Base-by-base conservation (phyloP, 2,113 vertebrate species). In the Apus apus region DNA sequence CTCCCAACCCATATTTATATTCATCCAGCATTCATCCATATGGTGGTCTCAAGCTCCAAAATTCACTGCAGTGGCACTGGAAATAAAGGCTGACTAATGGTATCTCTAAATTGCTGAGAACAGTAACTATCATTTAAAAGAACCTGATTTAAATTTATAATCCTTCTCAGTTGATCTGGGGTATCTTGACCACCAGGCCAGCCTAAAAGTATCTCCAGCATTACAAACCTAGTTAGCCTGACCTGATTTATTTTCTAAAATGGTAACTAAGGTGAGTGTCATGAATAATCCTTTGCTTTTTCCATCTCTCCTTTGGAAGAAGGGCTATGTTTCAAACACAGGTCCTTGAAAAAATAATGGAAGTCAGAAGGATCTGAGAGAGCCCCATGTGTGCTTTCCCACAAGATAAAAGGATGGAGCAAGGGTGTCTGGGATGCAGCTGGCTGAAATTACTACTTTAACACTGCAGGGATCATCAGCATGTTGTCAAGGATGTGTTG, bases 391-490 rank as follows among this genome's bases (percentile, higher is more conserved):
- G 80, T 77, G 43, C 64, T 90, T 92, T 95, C 79, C 20, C 83
- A 93, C 83, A 84, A 61, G 45, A 93, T 89, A 57, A 90, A 93
- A 92, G 89, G 65, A 74, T 48, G 45, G 57, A 89, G 36, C 25
- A 67, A 74, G 61, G 56, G 57, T 86, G 57, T 71, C 60, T 86
- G 76, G 60, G 92, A 48, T 90, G 83, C 80, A 90, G 80, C 80
- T 90, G 93, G 45, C 43, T 92, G 68, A 86, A 80, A 29, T n/a
- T 7, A 60, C 60, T 80, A 40, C 72, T 90, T 90, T 26, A 77
- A 58, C 75, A 54, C 82, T 80, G 68, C 71, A 61, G 78, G 60
- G 29, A 90, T 88, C 53, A 79, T 45, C 72, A 73, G 11, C 6
- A 2, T 83, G 23, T 58, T 83, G 71, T 50, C 71, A 79, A 36